These are phyloP conservation scores for Epinotia brunnichana DNA, from an alignment of 2,888 invertebrate species.

Conservation along the genomic window DNA sequence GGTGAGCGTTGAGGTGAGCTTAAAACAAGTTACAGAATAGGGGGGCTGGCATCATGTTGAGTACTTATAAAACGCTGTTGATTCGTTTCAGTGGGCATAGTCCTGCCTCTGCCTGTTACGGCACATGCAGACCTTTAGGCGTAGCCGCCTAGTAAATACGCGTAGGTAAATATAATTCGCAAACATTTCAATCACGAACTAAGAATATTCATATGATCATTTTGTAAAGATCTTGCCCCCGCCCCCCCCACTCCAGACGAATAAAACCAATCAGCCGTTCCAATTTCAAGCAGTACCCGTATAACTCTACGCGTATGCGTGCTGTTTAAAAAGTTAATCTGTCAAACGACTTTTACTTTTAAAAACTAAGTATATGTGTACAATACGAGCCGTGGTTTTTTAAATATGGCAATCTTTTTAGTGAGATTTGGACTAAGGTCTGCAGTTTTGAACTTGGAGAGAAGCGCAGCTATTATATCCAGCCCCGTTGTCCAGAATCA, in stretches of 20 bases:
- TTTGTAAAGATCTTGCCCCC: too few relatives aligned
- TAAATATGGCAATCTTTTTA: slow-evolving; percentile 77
- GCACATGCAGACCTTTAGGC: too few relatives aligned
- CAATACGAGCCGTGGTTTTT: slow-evolving; percentile 46
- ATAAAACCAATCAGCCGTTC: slow-evolving; percentile 69
- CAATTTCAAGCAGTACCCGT: slow-evolving; percentile 60
- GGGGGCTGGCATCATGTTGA: too few relatives aligned
- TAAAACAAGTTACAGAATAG: too few relatives aligned
- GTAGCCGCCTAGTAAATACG: too few relatives aligned
- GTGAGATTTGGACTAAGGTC: slow-evolving; percentile 72
- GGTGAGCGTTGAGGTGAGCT: too few relatives aligned
- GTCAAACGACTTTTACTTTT: slow-evolving; percentile 45
- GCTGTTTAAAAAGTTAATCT: slow-evolving; percentile 41
- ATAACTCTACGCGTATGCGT: slow-evolving; percentile 49
- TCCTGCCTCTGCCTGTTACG: too few relatives aligned
- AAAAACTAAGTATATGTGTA: slow-evolving; percentile 47
- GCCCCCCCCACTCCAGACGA: slow-evolving; percentile 54
- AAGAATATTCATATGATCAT: too few relatives aligned
- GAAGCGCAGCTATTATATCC: slow-evolving; percentile 65
- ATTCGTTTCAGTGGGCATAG: too few relatives aligned
- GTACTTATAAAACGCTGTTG: too few relatives aligned
- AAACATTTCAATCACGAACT: too few relatives aligned
- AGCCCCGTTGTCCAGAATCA: slow-evolving; percentile 65
- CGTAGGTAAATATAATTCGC: too few relatives aligned
- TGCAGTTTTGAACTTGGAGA: slow-evolving; percentile 66